phyloP scores from a whole-genome alignment of 2,797 vertebrate genomes.

The Phalloptychus januarius region DNA sequence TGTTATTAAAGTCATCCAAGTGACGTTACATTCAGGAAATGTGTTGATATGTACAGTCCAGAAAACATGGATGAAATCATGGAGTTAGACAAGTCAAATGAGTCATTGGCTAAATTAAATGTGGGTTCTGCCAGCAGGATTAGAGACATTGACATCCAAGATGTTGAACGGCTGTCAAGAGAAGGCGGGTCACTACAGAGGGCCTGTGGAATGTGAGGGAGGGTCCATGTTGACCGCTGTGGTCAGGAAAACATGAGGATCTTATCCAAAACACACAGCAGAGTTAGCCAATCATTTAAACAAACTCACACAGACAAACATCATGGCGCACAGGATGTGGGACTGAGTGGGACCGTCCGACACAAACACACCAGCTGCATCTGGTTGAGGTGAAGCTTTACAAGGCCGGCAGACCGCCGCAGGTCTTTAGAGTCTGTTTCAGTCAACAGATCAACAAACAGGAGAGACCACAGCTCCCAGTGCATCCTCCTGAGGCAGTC shows the following conservation, averaged over 20 bases:
- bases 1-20: background rate
- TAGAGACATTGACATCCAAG: background rate
- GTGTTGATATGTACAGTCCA: background rate
- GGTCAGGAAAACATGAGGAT: background rate
- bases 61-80: background rate
- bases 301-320: background rate
- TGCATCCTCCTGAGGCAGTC: background rate
- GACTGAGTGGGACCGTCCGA: background rate
- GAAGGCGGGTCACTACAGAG: background rate
- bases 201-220: constrained; percentile 1
- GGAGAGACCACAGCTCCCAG: background rate
- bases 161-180: background rate
- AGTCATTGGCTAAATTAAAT: background rate
- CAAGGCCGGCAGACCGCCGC: background rate
- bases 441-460: background rate
- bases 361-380: background rate
- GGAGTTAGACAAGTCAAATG: background rate
- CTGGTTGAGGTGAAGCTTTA: background rate
- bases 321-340: background rate
- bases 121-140: background rate
- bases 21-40: background rate
- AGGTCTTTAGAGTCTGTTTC: background rate
- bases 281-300: background rate
- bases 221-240: background rate
- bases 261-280: background rate